Conservation (phyloP, 2,113 vertebrate genomes). For the Maccullochella peelii region DNA sequence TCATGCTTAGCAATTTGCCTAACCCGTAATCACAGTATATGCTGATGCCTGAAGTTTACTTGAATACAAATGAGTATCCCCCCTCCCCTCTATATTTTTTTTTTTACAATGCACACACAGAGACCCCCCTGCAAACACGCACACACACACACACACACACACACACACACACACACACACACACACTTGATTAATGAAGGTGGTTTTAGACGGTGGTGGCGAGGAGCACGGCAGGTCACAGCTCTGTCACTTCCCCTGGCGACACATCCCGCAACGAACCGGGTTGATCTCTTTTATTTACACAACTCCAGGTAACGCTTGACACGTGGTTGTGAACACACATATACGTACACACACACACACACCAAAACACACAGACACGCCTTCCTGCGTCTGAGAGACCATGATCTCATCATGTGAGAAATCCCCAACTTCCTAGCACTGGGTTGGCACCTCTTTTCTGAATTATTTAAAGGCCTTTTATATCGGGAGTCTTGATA, state of each 20-base stretch:
- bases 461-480: conserved; percentile 76
- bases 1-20: conserved; percentile 73
- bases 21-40: conserved; percentile 75
- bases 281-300: conserved; percentile 63
- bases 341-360: background rate
- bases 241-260: conserved; percentile 42
- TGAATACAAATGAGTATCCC: conserved; percentile 74
- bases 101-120: background rate
- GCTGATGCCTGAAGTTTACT: conserved; percentile 71
- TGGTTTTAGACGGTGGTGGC: conserved; percentile 31
- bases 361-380: background rate
- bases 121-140: conserved; percentile 1
- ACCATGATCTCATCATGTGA: conserved; percentile 74
- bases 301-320: conserved; percentile 40
- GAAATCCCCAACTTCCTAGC: conserved; percentile 29
- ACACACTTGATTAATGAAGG: conserved; percentile 73
- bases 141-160: conserved; percentile 23
- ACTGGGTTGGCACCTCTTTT: conserved; percentile 47
- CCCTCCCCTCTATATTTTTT: background rate
- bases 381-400: conserved; percentile 47
- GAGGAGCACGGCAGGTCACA: conserved; percentile 41
- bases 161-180: conserved; percentile 16
- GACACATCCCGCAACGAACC: conserved; percentile 61
- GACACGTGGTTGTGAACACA: conserved; percentile 23
- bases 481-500: conserved; percentile 67